These are phyloP conservation scores for Cactoblastis cactorum DNA, from an alignment of 2,888 invertebrate species.

Conservation along the genomic window DNA sequence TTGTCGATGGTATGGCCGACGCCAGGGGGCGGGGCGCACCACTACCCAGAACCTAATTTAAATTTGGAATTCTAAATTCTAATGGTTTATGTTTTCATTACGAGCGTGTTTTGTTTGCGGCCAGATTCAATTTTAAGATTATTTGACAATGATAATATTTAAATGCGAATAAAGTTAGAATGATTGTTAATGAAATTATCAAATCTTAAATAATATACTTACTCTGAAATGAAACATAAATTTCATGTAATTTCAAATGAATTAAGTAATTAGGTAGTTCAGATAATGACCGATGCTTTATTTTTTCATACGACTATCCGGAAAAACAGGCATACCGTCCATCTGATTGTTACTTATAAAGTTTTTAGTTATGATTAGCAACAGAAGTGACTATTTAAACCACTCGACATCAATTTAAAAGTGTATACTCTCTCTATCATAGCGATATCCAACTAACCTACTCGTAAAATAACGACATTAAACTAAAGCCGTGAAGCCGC, in stretches of 20 bases:
- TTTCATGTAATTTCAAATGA: too few species aligned
- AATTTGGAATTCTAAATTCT: constrained; percentile 13
- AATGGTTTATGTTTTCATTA: constrained; percentile 4
- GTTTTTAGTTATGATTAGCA: background rate
- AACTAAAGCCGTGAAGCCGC: background rate
- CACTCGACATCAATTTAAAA: constrained; percentile 2
- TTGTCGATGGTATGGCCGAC: constrained; percentile 20
- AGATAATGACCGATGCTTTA: too few species aligned
- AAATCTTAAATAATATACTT: too few species aligned
- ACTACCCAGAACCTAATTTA: constrained; percentile 14
- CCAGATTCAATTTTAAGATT: background rate
- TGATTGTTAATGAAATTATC: too few species aligned
- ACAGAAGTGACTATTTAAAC: background rate
- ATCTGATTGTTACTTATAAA: too few species aligned
- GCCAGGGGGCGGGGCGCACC: constrained; percentile 8
- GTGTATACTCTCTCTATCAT: background rate
- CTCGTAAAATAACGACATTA: constrained; percentile 3
- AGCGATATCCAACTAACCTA: background rate
- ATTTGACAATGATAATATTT: background rate
- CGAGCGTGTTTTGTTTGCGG: background rate
- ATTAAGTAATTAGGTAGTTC: too few species aligned
- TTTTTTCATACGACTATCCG: background rate
- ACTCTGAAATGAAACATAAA: too few species aligned
- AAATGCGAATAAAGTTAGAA: too few species aligned
- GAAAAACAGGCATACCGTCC: too few species aligned